Evolutionary conservation across 2,797 vertebrate species (phyloP).

Genomic region (Leuciscus waleckii): DNA sequence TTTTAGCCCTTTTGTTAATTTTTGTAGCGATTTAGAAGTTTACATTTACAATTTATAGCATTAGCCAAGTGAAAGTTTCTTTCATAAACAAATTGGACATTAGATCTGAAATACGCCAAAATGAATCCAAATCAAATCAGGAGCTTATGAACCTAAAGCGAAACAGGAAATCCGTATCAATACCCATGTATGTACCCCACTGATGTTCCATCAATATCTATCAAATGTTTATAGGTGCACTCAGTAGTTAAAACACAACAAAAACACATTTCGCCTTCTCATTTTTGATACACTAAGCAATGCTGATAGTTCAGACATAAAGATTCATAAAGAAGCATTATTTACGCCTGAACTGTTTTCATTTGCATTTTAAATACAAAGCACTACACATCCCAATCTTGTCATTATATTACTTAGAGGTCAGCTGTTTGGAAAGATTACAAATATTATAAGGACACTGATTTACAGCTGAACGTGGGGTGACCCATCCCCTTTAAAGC

Average conservation of each 20-base stretch:
- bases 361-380: conserved; percentile 15
- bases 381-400: conserved; percentile 12
- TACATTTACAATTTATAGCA: not conserved
- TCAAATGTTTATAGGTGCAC: not conserved
- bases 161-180: not conserved
- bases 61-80: not conserved
- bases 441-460: conserved; percentile 58
- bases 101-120: not conserved
- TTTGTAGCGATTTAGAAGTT: not conserved
- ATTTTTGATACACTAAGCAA: not conserved
- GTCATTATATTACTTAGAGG: conserved; percentile 21
- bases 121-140: not conserved
- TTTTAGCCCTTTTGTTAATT: not conserved
- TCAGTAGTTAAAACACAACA: not conserved
- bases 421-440: conserved; percentile 22
- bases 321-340: not conserved
- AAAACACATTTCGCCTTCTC: not conserved
- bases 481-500: conserved; percentile 67
- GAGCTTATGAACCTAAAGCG: not conserved
- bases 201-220: not conserved
- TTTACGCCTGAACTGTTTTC: not conserved
- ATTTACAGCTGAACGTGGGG: conserved; percentile 69
- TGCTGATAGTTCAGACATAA: not conserved
- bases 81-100: not conserved
- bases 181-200: not conserved